A percentile compares a stretch with the other conserved stretches of the same genome.
Evolutionary conservation across 30 jellyfish, hydroid and myxozoan genomes (phyloP).

Genomic region (Pelagia noctiluca): DNA sequence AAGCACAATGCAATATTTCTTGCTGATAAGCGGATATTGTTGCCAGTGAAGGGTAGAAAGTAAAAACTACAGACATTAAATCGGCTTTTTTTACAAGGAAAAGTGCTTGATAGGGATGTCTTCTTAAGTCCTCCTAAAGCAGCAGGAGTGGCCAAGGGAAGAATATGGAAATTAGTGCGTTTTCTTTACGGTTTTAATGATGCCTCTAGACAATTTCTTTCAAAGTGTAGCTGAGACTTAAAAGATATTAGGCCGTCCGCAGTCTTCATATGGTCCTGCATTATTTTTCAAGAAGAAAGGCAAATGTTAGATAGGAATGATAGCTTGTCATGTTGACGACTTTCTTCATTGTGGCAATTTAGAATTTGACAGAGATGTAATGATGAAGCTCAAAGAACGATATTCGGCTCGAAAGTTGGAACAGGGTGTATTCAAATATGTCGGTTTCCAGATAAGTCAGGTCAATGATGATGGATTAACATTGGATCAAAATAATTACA

Average conservation of each 20-base stretch:
- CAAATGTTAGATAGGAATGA: neutral
- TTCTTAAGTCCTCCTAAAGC: too few species aligned
- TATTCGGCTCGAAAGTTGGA: conserved; percentile 22
- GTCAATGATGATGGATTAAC: neutral
- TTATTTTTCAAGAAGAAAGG: conserved; percentile 1
- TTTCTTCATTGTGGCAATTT: conserved; percentile 37
- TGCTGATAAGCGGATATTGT: neutral
- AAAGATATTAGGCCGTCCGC: conserved; percentile 15
- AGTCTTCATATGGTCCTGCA: conserved; percentile 30
- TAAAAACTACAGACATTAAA: too few species aligned
- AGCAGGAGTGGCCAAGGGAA: conserved; percentile 28
- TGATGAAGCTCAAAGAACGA: neutral
- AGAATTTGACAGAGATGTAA: neutral
- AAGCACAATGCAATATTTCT: neutral
- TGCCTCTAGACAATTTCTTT: conserved; percentile 42
- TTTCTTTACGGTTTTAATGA: conserved; percentile 55
- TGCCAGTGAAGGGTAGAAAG: too few species aligned
- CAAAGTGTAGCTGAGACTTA: conserved; percentile 33
- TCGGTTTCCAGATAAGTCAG: conserved; percentile 11
- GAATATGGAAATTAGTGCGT: conserved; percentile 37
- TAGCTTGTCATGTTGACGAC: conserved; percentile 29
- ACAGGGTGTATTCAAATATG: neutral
- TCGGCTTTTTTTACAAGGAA: too few species aligned
- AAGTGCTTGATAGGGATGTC: too few species aligned
- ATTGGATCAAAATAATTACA: conserved; percentile 11